Conservation (phyloP, 2,888 invertebrate genomes). For the Aromia moschata region DNA sequence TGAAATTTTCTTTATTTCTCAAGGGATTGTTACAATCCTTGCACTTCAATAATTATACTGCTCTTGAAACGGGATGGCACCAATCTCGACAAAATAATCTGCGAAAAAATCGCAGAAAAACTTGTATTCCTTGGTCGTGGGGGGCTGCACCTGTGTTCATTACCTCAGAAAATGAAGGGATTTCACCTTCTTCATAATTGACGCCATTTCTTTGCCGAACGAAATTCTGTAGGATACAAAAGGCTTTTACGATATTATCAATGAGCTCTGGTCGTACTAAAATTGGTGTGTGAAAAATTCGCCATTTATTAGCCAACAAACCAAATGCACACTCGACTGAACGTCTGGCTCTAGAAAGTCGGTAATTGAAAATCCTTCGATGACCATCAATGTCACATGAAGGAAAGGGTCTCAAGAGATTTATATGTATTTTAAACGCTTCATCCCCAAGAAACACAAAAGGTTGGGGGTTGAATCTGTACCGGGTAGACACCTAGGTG, state of each 20-base stretch:
- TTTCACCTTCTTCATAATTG: neutral
- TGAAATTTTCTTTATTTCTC: too few relatives aligned
- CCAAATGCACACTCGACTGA: conserved; percentile 11
- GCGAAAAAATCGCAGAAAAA: neutral
- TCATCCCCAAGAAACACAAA: conserved; percentile 7
- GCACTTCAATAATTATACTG: too few relatives aligned
- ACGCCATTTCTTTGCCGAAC: conserved; percentile 5
- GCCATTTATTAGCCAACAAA: conserved; percentile 15
- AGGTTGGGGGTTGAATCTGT: neutral
- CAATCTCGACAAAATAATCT: conserved; percentile 3
- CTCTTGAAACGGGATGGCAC: too few relatives aligned
- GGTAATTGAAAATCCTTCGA: conserved; percentile 15
- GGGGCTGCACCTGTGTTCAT: neutral
- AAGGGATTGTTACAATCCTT: too few relatives aligned
- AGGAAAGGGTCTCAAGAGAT: conserved; percentile 11
- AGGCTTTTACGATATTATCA: conserved; percentile 3
- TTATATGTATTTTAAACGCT: conserved; percentile 5
- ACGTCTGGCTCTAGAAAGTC: conserved; percentile 3
- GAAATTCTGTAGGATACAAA: conserved; percentile 16
- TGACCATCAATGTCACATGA: neutral
- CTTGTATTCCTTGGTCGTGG: neutral
- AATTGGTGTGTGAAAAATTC: conserved; percentile 16
- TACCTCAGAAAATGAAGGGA: neutral
- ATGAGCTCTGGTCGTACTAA: neutral
- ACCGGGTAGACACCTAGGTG: neutral